Base-by-base conservation (phyloP, 1,140 invertebrate species). In the Dreissena rostriformis region DNA sequence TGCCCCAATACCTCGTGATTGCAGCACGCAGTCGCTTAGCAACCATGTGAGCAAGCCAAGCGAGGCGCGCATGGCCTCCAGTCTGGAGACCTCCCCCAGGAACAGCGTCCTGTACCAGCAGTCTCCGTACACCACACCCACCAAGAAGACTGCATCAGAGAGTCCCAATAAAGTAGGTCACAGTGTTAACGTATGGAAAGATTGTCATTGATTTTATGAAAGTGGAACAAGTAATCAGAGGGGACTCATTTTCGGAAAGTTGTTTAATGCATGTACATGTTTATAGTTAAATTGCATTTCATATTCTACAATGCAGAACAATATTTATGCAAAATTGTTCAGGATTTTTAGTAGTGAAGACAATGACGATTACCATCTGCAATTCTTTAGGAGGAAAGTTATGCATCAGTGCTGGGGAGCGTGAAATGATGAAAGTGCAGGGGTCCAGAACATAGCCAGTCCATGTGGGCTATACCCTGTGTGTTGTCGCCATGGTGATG, bases 81-180 rank as follows among this genome's bases (percentile, higher is more conserved):
- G 70, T 39, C 66, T 89, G 66, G 90, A 89, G 24, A 88, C 85
- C 51, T 88, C 90, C 63, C 86, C 89, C 12, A 73, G 88, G 53
- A 83, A 77, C 17, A 85, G 81, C 65, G 24, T 53, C 14, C 87
- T 92, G 73, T 92, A 90, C 81, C 90, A 91, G 19, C 88, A 88
- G 51, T 90, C 91, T 28, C 88, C 91, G 28, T 91, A 91, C 71
- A 85, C 90, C 28, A 90, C 91, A 51, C 88, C 91, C 29, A 90
- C 89, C 55, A 92, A 91, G 79, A 88, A 91, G 55, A 90, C 88
- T 19, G 52, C 84, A 10, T 75, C 79, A 26, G 61, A 77, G 76
- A 51, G 81, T 57, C 22, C 86, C 82, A 26, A 28, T 51, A 71
- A 76, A 22, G 82, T 84, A 76, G 77, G 68, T 78, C n/a, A 26